Conservation (phyloP, 2,797 vertebrate genomes). For the Gadopsis bispinosus region DNA sequence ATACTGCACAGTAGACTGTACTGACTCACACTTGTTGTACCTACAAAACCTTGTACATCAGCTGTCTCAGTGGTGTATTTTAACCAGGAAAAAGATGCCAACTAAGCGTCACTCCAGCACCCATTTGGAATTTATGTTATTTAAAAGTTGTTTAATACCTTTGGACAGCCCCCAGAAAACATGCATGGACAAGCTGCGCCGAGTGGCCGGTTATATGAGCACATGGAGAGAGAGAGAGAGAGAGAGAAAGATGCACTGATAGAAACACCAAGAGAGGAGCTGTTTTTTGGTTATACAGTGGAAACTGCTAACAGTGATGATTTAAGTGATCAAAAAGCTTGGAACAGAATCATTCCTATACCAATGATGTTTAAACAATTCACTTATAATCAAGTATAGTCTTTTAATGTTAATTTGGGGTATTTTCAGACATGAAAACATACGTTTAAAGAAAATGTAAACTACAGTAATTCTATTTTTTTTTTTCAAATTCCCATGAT, state of each 20-base stretch:
- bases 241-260: background rate
- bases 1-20: background rate
- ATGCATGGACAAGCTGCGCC: conserved; percentile 23
- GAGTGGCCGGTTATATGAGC: background rate
- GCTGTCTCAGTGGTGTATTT: background rate
- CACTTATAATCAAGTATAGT: no score
- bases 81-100: conserved; percentile 3
- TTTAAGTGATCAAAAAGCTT: no score
- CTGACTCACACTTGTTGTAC: background rate
- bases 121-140: conserved; percentile 20
- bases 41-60: background rate
- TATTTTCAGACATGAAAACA: no score
- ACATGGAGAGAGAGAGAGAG: background rate
- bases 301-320: no score
- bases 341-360: no score
- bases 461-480: no score
- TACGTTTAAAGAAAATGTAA: no score
- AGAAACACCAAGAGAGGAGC: background rate
- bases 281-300: background rate
- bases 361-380: no score
- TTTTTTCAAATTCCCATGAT: no score
- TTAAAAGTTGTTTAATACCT: conserved; percentile 27
- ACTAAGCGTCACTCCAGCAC: conserved; percentile 3
- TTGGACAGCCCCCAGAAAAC: conserved; percentile 20
- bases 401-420: no score